Conservation (phyloP, 2,888 invertebrate genomes). For the Cosmorhoe ocellata region DNA sequence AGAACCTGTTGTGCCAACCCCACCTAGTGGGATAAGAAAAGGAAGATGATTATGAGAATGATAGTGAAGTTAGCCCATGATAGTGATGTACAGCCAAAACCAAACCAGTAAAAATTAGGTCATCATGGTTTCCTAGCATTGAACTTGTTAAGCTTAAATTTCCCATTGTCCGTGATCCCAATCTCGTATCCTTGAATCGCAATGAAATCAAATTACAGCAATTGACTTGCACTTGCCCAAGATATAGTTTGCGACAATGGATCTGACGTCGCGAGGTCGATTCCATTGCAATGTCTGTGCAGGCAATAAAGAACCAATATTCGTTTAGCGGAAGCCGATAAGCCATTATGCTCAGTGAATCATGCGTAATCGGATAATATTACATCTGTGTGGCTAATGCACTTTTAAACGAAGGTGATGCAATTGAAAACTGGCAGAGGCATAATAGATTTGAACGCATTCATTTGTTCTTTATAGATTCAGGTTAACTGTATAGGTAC, state of each 20-base stretch:
- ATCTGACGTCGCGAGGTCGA: conserved; percentile 38
- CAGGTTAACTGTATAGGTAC: too few species aligned
- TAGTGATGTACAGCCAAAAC: too few species aligned
- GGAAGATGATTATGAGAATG: too few species aligned
- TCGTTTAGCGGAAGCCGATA: conserved; percentile 37
- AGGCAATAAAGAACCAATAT: conserved; percentile 47
- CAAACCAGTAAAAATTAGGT: too few species aligned
- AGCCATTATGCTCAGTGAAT: conserved; percentile 28
- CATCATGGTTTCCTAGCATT: too few species aligned
- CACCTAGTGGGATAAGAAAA: too few species aligned
- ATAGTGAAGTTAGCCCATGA: too few species aligned
- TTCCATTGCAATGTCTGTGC: conserved; percentile 35
- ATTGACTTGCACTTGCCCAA: conserved; percentile 37
- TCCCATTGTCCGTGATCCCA: conserved; percentile 14
- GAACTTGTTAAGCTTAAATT: too few species aligned
- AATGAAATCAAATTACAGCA: conserved; percentile 36
- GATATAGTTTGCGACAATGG: conserved; percentile 31
- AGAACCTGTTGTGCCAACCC: too few species aligned
- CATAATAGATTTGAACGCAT: neutral
- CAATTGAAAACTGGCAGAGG: neutral
- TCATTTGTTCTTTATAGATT: too few species aligned
- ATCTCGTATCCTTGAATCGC: conserved; percentile 29
- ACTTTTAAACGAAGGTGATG: conserved; percentile 19
- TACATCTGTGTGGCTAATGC: conserved; percentile 8
- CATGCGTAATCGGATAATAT: conserved; percentile 10